Base-by-base conservation (phyloP, 30 jellyfish, hydroid and myxozoan species). In the Aurelia sp. region DNA sequence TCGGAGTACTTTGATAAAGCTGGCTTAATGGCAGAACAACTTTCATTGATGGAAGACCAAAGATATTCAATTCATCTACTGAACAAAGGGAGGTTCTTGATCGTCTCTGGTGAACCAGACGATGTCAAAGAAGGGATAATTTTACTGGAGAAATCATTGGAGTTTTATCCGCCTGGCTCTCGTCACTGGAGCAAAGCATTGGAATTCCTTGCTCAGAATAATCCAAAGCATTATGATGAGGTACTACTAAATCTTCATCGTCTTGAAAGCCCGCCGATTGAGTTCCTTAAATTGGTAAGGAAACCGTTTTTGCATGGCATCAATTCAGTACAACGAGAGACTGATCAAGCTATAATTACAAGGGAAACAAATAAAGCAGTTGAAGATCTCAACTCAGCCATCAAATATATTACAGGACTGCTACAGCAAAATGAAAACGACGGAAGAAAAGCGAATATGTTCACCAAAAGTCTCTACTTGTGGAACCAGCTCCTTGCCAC, bases 1-100 rank as follows among this genome's bases (percentile, higher is more conserved):
- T n/a, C 9, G 17, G 22, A 51, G 60, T 58, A 33, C 24, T 74
- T 74, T 74, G 85, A 27, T 31, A 53, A 74, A 74, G 85, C 85
- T 8, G 44, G 18, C 18, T 50, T 27, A 24, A 0, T 74, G 21
- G 72, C 72, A 5, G 18, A 74, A 13, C 21, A 60, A 0, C 55
- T 74, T 70, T 15, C 50, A 8, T 17, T 74, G 69, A 74, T 57
- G 21, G 21, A 59, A n/a, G 41, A 52, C 85, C 58, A 53, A 53
- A 74, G 57, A 18, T 53, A 50, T 21, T 15, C 20, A 3, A 50
- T 71, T 7, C 35, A 19, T 47, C 13, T 50, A 2, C 35, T 74
- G 6, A 55, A 53, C 20, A 74, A 48, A 17, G 85, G 85, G 50
- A 53, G 85, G 48, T 22, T 74, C 60, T 24, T 74, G 63, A 0